Conservation (phyloP, 2,113 vertebrate species). For the Sinocyclocheilus maitianheensis region DNA sequence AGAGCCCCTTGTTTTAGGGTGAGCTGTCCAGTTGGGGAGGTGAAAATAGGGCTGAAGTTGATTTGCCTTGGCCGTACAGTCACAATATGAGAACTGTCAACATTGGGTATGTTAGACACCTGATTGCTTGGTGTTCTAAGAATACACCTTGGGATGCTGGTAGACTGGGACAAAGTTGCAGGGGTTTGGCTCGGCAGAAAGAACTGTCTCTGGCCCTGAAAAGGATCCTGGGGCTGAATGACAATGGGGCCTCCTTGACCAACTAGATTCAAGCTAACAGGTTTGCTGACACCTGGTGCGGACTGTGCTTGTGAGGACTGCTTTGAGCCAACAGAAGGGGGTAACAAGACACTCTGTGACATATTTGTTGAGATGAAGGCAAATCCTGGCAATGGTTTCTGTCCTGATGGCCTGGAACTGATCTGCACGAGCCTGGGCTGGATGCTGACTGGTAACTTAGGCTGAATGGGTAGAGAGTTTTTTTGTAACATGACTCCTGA, state of each 20-base stretch:
- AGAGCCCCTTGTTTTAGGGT: constrained; percentile 75
- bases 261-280: constrained; percentile 76
- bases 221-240: constrained; percentile 79
- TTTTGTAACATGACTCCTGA: constrained; percentile 71
- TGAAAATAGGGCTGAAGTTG: constrained; percentile 78
- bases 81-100: constrained; percentile 76
- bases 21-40: constrained; percentile 74
- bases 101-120: constrained; percentile 61
- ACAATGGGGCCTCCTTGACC: constrained; percentile 79
- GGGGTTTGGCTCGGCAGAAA: constrained; percentile 76
- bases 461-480: constrained; percentile 74
- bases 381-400: constrained; percentile 71
- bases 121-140: constrained; percentile 64
- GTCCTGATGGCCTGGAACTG: constrained; percentile 76
- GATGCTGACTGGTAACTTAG: constrained; percentile 79
- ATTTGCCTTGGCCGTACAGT: constrained; percentile 75
- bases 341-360: constrained; percentile 73
- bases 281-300: constrained; percentile 67
- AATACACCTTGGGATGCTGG: constrained; percentile 61
- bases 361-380: constrained; percentile 71
- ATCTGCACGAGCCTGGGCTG: constrained; percentile 79
- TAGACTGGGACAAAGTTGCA: constrained; percentile 69
- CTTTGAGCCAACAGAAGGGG: constrained; percentile 64
- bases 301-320: constrained; percentile 57
- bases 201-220: constrained; percentile 78